Evolutionary conservation across 2,797 vertebrate genomes (phyloP), one percentile per base, ranked within the genome.

Genomic region (Rhinogobio ventralis): DNA sequence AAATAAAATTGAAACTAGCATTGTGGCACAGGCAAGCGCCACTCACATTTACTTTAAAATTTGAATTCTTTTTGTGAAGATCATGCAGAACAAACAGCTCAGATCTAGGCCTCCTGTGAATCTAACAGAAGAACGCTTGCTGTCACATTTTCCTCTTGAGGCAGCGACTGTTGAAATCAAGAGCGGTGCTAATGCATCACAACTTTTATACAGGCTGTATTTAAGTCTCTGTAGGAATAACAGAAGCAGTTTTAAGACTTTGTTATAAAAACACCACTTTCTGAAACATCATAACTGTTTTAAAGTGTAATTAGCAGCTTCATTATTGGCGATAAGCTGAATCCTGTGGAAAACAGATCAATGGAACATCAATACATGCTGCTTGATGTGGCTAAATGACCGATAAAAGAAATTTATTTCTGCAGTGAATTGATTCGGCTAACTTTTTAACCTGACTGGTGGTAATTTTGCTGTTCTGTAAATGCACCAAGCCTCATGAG

Each of bases 361-460:
- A 72, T 75, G 28, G 42, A 23, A 76, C 33, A 51, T 80, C 42
- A 68, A 75, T 67, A 84, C 55, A 68, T 57, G 42, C 64, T 81
- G 20, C 76, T 33, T 60, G 39, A 71, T 83, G 28, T 13, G 28
- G 66, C 51, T 81, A 53, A 78, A 81, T 72, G 71, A 25, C 23
- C 55, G 23, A 76, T 67, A 25, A 20, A 25, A 78, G 4, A 5
- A 74, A 60, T 80, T 79, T 57, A 36, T 28, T 77, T 33, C 46
- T 39, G 72, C 46, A 64, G 64, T 49, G 46, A 42, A 74, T 81
- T 79, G 88, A 88, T 85, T 81, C 64, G 51, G 8, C 57, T 67
- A 25, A 83, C 62, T 71, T 87, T 85, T 86, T 25, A 69, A 81
- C 68, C n/a, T 46, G 75, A 60, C 72, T 85, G 64, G n/a, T 20